These are phyloP conservation scores for Heliopora coerulea DNA, from an alignment of 92 coral and sea anemone species.

Conservation along the genomic window DNA sequence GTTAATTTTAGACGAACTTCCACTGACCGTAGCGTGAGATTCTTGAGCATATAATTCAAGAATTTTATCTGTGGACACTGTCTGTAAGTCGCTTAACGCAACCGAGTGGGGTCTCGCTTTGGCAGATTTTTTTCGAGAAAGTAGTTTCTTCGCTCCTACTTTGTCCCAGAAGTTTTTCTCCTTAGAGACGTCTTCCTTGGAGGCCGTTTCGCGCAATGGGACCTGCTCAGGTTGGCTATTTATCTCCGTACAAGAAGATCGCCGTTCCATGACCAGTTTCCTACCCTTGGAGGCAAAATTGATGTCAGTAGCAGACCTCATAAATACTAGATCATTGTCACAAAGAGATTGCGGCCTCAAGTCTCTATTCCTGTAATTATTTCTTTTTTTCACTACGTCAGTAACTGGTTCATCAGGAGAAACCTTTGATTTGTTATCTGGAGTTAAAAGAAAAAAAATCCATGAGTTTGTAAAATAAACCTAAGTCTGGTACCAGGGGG, in stretches of 20 bases:
- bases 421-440: conserved; percentile 16
- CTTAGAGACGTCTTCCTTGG: not conserved
- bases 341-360: conserved; percentile 28
- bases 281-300: conserved; percentile 6
- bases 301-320: conserved; percentile 40
- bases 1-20: conserved; percentile 13
- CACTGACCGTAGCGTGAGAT: not conserved
- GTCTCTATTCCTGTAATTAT: not conserved
- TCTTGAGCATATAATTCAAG: conserved; percentile 39
- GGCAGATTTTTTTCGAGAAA: conserved; percentile 33
- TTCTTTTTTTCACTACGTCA: conserved; percentile 9
- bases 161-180: conserved; percentile 35
- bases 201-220: not conserved
- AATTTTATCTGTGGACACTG: conserved; percentile 35
- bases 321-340: conserved; percentile 24
- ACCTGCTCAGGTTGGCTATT: conserved; percentile 4
- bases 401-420: conserved; percentile 18
- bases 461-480: too few species aligned
- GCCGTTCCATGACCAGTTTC: conserved; percentile 7
- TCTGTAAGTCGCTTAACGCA: conserved; percentile 23
- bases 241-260: conserved; percentile 32
- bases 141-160: conserved; percentile 39
- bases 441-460: too few species aligned
- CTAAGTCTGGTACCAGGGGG: too few species aligned
- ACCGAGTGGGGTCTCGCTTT: conserved; percentile 21